These are phyloP conservation scores for Anguilla rostrata DNA, from an alignment of 2,113 vertebrate species.

Conservation along the genomic window DNA sequence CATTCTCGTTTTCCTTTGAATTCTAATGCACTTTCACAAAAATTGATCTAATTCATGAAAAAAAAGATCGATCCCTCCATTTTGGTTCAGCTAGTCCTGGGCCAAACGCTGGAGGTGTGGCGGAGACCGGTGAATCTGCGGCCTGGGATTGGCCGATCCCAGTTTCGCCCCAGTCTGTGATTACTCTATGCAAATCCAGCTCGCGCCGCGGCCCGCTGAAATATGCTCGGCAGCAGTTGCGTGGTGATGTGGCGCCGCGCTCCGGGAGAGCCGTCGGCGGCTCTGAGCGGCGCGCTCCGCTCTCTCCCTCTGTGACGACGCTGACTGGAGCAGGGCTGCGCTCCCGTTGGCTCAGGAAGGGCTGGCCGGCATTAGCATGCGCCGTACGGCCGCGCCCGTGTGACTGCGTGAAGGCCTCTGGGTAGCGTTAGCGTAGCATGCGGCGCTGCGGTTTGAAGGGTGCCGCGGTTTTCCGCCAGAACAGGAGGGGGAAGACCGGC, in stretches of 20 bases:
- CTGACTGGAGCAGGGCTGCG: not conserved
- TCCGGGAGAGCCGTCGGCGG: constrained; percentile 59
- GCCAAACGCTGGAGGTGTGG: constrained; percentile 44
- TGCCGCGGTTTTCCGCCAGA: no score
- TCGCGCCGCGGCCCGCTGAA: constrained; percentile 44
- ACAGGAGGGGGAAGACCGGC: not conserved
- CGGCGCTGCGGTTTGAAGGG: not conserved
- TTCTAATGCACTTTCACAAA: no score
- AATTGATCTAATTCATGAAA: no score
- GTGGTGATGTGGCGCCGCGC: constrained; percentile 56
- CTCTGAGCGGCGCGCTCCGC: not conserved
- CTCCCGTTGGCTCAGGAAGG: not conserved
- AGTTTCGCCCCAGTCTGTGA: constrained; percentile 51
- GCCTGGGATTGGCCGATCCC: constrained; percentile 38
- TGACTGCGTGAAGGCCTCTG: not conserved
- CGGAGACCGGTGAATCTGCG: constrained; percentile 19
- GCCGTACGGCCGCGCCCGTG: not conserved
- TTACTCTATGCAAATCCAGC: constrained; percentile 62
- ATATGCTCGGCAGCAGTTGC: constrained; percentile 52
- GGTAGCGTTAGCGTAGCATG: not conserved
- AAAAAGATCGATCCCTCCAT: constrained; percentile 61
- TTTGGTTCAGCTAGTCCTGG: constrained; percentile 66
- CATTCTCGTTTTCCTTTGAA: not conserved
- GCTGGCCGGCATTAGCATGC: not conserved
- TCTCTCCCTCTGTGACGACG: not conserved